Evolutionary conservation across 2,797 vertebrate species (phyloP).

Genomic region (Poecilia picta): DNA sequence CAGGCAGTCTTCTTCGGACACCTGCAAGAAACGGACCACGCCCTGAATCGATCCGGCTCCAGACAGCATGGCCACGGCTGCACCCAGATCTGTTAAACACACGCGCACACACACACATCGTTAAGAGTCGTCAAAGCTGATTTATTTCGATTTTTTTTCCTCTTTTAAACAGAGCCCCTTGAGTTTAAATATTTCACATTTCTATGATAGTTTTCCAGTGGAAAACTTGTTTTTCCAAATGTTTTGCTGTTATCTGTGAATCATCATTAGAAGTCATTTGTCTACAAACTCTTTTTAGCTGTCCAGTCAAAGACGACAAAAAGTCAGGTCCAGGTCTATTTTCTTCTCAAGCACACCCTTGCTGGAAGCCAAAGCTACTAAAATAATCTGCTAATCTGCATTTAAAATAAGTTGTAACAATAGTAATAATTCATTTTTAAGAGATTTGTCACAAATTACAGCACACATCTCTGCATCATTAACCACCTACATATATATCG

Average conservation of each 20-base stretch:
- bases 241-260: background rate
- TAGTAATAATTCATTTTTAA: background rate
- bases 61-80: conserved; percentile 87
- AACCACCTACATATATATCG: background rate
- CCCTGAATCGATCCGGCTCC: conserved; percentile 80
- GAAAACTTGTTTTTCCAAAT: background rate
- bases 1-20: conserved; percentile 81
- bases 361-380: background rate
- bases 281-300: background rate
- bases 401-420: background rate
- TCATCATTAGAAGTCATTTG: background rate
- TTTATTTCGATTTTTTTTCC: background rate
- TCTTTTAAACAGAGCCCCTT: background rate
- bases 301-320: background rate
- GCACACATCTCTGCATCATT: background rate
- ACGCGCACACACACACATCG: background rate
- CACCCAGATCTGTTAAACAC: conserved; percentile 74
- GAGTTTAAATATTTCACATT: background rate
- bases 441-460: background rate
- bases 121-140: too few species aligned
- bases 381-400: background rate
- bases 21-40: conserved; percentile 89
- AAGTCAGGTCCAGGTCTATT: background rate
- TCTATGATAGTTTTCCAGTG: background rate
- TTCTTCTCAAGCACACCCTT: background rate